Evolutionary conservation across 2,797 vertebrate species (phyloP).

Genomic region (Platyrinchus mystaceus): DNA sequence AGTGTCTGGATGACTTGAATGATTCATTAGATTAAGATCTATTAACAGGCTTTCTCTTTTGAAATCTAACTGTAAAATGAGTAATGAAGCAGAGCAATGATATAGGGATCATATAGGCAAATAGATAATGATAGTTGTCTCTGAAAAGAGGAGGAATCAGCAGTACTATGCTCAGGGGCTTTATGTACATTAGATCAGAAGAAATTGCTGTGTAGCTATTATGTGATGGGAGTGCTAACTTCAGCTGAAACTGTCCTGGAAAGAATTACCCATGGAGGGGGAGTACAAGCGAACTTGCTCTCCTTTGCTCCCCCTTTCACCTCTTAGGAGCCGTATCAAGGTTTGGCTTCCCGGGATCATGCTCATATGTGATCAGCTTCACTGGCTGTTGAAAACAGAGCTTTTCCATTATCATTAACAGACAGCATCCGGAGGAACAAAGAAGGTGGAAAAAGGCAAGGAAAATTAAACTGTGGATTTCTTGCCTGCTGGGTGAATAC

Average conservation of each 20-base stretch:
- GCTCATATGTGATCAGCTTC: background rate
- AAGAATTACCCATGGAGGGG: background rate
- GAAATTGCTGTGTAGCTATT: background rate
- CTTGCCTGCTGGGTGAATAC: background rate
- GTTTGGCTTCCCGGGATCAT: rapidly evolving
- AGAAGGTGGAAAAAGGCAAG: background rate
- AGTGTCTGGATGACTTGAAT: background rate
- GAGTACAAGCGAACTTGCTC: background rate
- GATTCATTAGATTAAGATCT: conserved; percentile 7
- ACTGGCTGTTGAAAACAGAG: background rate
- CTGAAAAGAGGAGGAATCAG: conserved; percentile 22
- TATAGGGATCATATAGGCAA: background rate
- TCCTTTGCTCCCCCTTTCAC: background rate
- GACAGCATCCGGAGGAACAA: background rate
- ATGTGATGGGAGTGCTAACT: background rate
- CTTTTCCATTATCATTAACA: background rate
- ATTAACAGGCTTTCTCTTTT: background rate
- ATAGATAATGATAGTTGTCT: background rate
- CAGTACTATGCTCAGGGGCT: background rate
- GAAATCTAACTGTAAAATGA: background rate
- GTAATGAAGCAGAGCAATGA: background rate
- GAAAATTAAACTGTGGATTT: background rate
- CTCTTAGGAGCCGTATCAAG: background rate
- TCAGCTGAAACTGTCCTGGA: background rate
- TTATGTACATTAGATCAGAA: background rate